Base-by-base conservation (phyloP, 2,888 invertebrate species). In the Xanthia icteritia region DNA sequence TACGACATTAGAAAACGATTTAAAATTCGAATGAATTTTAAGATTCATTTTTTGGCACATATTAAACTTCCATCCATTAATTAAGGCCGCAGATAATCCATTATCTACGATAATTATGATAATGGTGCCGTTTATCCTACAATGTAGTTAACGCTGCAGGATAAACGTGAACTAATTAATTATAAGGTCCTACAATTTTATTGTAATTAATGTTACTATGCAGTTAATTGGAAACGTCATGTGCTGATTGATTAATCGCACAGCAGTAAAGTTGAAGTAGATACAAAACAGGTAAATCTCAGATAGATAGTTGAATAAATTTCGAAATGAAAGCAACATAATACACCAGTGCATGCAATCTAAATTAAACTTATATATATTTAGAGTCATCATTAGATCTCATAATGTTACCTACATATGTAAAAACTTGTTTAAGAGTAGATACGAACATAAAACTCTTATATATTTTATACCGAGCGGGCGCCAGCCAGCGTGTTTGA, bases 111-210 rank as follows among this genome's bases (percentile, higher is more conserved):
- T 63, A 67, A 79, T 83, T 60, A 69, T 23, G 39, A 54, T 71
- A 68, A 68, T 83, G 27, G 60, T 48, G 45, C 51, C 17, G 56
- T 68, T 68, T 64, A 65, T 36, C 31, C 15, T 48, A 31, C 63
- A 54, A 63, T 27, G 51, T 65, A 76, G 48, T 77, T 66, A 77
- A 70, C 48, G 42, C 27, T 60, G 48, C 13, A 70, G 39, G 31
- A 65, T 65, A 61, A 65, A 73, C 54, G 69, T 17, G 64, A 11
- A 39, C 31, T 31, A 79, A 71, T 79, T 71, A 73, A 84, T 61
- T 61, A 56, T n/a, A 23, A 31, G 23, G 15, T 31, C 42, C 23
- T n/a, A 6, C n/a, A 68, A 60, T 79, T 56, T 56, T 13, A 56
- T n/a, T 3, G 51, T 79, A 20, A 61, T 81, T 20, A 63, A 56